Base-by-base conservation (phyloP, 2,113 vertebrate genomes). In the Turdus rufiventris region DNA sequence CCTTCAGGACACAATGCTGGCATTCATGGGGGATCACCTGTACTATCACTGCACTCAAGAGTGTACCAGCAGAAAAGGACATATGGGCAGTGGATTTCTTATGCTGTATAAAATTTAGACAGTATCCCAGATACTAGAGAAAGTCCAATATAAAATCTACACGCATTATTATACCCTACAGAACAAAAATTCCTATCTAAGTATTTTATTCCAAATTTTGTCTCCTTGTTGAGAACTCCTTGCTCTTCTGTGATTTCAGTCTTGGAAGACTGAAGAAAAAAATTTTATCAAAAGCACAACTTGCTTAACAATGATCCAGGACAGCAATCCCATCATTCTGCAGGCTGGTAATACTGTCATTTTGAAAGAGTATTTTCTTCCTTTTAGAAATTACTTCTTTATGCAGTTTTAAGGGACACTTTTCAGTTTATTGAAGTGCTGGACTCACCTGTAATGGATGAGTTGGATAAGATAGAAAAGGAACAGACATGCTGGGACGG, bases 391-490 rank as follows among this genome's bases (percentile, higher is more conserved):
- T 60, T 18, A 80, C 14, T 63, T 53, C 47, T 60, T 90, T 34
- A 43, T 7, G 14, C n/a, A 74, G 51, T 51, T 51, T 51, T 45
- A 93, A 70, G 26, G 25, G 48, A 71, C 29, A 12, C 28, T 72
- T 79, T 50, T 26, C 24, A 78, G 73, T 63, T 19, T 51, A 42
- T 2, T 28, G 15, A 76, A 76, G 18, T 24, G 18, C 21, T 76
- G 19, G 29, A 54, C 96, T 98, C 96, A 99, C 99, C 99, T 94
- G 99, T 98, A 57, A 98, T 97, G 11, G 99, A 98, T 29, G 99
- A 99, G 96, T 99, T 99, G 72, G 99, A 99, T 67, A 99, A 97
- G 94, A 99, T 99, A 94, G 99, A 99, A 94, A 99, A 99, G 95
- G 99, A 99, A 93, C 99, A 99, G 92, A 99, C 99, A 1, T 99